Evolutionary conservation across 1,140 invertebrate species (phyloP), one percentile per base, ranked within the genome.

Genomic region (Hirudo medicinalis): DNA sequence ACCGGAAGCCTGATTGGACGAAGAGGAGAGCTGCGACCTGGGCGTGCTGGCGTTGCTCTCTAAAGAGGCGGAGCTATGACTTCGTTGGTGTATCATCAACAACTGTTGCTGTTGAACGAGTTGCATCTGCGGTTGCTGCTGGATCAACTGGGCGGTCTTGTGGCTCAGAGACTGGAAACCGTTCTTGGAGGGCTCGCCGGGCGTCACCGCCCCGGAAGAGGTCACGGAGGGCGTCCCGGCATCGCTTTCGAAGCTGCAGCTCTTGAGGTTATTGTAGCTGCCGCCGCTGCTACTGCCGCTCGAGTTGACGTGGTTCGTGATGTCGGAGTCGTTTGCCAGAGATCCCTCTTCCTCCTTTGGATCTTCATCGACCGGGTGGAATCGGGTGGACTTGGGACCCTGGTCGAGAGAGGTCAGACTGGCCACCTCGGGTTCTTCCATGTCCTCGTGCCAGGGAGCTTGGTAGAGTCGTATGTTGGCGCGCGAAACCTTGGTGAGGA

Each of bases 361-460:
- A 6, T 85, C 76, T 89, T 89, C 76, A 89, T 90, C 81, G 90
- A 87, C 80, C 89, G 90, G 79, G 87, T 74, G 22, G 40, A 32
- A n/a, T 68, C 36, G 36, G 63, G 1, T 17, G 19, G 32, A 22
- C 25, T 32, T 32, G 22, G 29, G n/a, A 9, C 60, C 54, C 27
- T 20, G 36, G 29, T 29, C 29, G 11, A 27, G 43, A 9, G 36
- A 53, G 9, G 67, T 74, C 40, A 76, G 71, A 69, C 69, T 72
- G 9, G 55, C 63, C 9, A 72, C 67, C 27, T 74, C 76, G 63
- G 85, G 81, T 80, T 90, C 89, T 77, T 91, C 90, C 60, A 96
- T 82, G 81, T 97, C 94, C 77, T 97, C 93, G 82, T 87, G 90
- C 94, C 94, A 97, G 0, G 94, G 94, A 19, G 93, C 92, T 78